Percentiles rank a stretch among this genome's conserved stretches.
These are phyloP conservation scores for Nothocercus julius DNA, from an alignment of 2,113 vertebrate genomes.

Conservation along the genomic window DNA sequence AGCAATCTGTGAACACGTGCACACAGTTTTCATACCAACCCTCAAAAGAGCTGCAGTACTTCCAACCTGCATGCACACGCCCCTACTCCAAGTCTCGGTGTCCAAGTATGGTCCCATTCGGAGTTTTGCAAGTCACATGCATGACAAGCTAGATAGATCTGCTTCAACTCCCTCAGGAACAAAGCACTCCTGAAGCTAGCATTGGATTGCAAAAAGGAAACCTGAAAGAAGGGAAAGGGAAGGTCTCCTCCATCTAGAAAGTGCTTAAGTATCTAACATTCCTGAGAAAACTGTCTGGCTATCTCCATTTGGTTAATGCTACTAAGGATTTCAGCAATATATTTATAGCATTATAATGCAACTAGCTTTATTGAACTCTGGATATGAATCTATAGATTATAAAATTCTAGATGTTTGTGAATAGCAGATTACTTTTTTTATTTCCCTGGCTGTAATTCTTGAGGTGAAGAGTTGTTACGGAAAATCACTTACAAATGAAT, in stretches of 20 bases:
- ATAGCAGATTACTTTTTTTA: neutral
- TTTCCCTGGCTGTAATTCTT: neutral
- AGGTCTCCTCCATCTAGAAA: neutral
- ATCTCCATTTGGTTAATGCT: neutral
- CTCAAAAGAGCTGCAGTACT: too few species aligned
- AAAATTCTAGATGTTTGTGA: neutral
- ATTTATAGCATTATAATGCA: neutral
- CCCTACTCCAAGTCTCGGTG: neutral
- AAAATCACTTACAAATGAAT: constrained; percentile 38
- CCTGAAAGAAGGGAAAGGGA: neutral
- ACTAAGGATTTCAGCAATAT: neutral
- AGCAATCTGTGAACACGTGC: neutral
- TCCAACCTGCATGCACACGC: rapidly evolving
- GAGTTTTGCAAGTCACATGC: neutral
- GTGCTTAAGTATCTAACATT: neutral
- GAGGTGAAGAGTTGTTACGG: constrained; percentile 20
- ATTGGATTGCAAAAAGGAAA: neutral
- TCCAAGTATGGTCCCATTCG: neutral
- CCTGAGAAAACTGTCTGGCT: neutral
- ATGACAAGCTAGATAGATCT: neutral
- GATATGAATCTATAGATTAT: neutral
- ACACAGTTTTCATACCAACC: too few species aligned
- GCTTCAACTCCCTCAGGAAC: neutral
- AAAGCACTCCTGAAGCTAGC: neutral
- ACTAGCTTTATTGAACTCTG: neutral